Percentiles rank a stretch among this genome's conserved stretches.
phyloP scores from a whole-genome alignment of 1,140 invertebrate genomes.

The Zeugodacus cucurbitae region DNA sequence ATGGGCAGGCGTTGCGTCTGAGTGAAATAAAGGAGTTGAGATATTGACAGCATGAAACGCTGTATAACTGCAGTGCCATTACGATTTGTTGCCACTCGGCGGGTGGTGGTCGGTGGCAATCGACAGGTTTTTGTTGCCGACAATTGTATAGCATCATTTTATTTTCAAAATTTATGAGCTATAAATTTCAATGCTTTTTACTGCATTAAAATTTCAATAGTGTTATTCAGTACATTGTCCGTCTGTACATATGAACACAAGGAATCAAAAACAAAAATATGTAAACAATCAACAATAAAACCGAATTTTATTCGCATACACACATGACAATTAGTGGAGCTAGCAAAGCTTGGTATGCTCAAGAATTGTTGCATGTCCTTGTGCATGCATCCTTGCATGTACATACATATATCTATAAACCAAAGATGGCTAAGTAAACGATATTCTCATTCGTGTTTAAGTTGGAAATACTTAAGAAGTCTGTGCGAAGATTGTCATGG shows the following conservation, averaged over 20 bases:
- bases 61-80: neutral
- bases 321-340: neutral
- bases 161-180: constrained; percentile 35
- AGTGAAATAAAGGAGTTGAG: neutral
- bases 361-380: neutral
- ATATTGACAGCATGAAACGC: neutral
- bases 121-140: constrained; percentile 17
- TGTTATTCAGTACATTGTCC: neutral
- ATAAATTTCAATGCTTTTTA: constrained; percentile 40
- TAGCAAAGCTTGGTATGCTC: neutral
- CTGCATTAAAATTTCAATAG: constrained; percentile 31
- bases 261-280: neutral
- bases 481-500: neutral
- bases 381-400: too few relatives aligned
- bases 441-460: neutral
- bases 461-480: neutral
- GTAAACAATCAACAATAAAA: neutral
- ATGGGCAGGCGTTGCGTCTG: neutral
- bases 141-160: constrained; percentile 5
- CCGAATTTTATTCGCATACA: neutral
- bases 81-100: neutral
- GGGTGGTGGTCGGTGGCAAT: constrained; percentile 27
- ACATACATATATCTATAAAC: neutral
- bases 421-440: too few relatives aligned
- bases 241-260: neutral